phyloP scores from a whole-genome alignment of 2,888 invertebrate genomes.

The Hermaeophaga mercurialis region DNA sequence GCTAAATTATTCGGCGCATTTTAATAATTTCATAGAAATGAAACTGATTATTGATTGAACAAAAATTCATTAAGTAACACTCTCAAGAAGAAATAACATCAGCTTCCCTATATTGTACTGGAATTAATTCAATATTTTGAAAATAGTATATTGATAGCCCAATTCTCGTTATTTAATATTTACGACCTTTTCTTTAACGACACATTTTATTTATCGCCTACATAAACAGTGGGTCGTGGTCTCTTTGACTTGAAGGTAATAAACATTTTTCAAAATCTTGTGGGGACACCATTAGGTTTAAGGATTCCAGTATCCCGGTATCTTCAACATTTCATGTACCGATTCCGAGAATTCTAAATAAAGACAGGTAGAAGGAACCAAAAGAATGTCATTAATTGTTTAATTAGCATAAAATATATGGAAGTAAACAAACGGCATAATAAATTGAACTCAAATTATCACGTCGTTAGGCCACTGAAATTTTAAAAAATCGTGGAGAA shows the following conservation, averaged over 20 bases:
- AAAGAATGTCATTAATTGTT: slow-evolving; percentile 48
- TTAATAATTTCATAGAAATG: no score
- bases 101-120: no score
- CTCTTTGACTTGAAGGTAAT: slow-evolving; percentile 10
- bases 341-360: slow-evolving; percentile 46
- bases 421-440: slow-evolving; percentile 46
- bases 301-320: slow-evolving; percentile 1
- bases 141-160: no score
- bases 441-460: slow-evolving; percentile 52
- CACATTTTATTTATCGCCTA: slow-evolving; percentile 14
- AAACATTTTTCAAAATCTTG: slow-evolving; percentile 34
- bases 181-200: no score
- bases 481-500: slow-evolving; percentile 30
- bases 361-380: slow-evolving; percentile 44
- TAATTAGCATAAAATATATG: slow-evolving; percentile 52
- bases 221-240: slow-evolving; percentile 10
- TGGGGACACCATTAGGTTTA: slow-evolving; percentile 20
- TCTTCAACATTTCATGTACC: slow-evolving; percentile 32
- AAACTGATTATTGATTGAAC: no score
- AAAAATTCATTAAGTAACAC: no score
- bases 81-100: no score
- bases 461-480: slow-evolving; percentile 49
- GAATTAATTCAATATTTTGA: no score
- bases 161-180: no score
- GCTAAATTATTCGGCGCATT: no score